Evolutionary conservation across 2,797 vertebrate genomes (phyloP).

Genomic region (Urophycis tenuis): DNA sequence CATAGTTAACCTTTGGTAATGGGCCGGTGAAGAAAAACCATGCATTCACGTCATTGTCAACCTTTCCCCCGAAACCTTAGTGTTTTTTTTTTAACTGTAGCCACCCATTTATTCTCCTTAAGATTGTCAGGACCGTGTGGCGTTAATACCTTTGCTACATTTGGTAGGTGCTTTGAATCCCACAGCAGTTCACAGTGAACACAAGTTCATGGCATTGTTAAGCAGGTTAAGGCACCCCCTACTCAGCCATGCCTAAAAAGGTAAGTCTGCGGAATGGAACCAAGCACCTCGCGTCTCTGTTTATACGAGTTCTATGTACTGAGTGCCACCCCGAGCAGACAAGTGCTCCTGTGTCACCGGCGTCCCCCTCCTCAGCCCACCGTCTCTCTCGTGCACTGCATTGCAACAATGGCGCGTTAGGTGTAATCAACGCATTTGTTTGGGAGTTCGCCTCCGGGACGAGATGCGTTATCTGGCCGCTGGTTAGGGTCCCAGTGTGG

Average conservation of each 20-base stretch:
- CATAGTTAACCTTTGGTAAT: conserved; percentile 1
- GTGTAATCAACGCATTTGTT: conserved; percentile 39
- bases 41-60: neutral
- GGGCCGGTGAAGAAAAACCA: neutral
- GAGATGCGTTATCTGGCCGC: conserved; percentile 53
- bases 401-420: conserved; percentile 41
- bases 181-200: neutral
- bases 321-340: conserved; percentile 30
- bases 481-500: conserved; percentile 38
- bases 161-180: neutral
- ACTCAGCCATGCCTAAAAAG: neutral
- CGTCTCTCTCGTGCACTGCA: conserved; percentile 24
- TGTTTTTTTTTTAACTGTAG: neutral
- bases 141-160: neutral
- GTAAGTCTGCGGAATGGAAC: neutral
- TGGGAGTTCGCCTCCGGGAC: conserved; percentile 56
- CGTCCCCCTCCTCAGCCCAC: conserved; percentile 23
- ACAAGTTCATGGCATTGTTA: neutral
- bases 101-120: neutral
- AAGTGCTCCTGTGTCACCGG: conserved; percentile 21
- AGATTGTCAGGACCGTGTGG: neutral
- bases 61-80: neutral
- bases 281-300: too few relatives aligned
- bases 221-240: neutral
- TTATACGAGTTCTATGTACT: too few relatives aligned